Percentiles rank a stretch among this genome's conserved stretches.
Conservation (phyloP, 2,113 vertebrate species). For the Toxotes chatareus region DNA sequence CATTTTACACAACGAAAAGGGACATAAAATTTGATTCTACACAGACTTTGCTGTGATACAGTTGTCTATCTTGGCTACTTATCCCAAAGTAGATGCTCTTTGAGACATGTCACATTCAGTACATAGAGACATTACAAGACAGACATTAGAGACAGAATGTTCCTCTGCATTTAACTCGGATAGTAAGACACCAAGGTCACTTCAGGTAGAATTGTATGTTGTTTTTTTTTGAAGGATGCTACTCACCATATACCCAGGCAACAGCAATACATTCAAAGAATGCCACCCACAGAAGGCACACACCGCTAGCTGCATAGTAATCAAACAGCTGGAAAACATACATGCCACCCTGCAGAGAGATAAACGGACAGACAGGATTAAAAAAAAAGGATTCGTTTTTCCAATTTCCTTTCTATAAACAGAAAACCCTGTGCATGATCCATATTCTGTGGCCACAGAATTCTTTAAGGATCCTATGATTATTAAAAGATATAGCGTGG, state of each 20-base stretch:
- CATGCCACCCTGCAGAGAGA: constrained; percentile 93
- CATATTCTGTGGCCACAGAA: neutral
- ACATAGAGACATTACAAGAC: too few relatives aligned
- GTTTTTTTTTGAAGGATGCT: neutral
- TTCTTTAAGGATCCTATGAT: neutral
- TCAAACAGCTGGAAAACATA: constrained; percentile 99
- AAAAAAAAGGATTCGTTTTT: too few relatives aligned
- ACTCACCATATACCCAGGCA: constrained; percentile 99
- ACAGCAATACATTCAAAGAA: constrained; percentile 99
- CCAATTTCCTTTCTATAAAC: neutral
- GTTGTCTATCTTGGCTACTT: neutral
- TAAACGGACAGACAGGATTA: neutral
- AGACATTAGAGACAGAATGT: neutral
- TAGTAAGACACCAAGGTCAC: neutral
- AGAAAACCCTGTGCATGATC: neutral
- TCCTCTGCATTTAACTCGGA: neutral
- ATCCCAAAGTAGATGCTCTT: too few relatives aligned
- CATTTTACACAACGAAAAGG: too few relatives aligned
- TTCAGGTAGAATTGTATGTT: neutral
- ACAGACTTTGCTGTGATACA: neutral
- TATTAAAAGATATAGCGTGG: neutral
- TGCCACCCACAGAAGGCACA: constrained; percentile 99
- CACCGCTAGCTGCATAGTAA: constrained; percentile 99
- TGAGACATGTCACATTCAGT: too few relatives aligned
- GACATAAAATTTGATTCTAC: neutral